Conservation (phyloP, 2,797 vertebrate species). For the Tadarida brasiliensis region DNA sequence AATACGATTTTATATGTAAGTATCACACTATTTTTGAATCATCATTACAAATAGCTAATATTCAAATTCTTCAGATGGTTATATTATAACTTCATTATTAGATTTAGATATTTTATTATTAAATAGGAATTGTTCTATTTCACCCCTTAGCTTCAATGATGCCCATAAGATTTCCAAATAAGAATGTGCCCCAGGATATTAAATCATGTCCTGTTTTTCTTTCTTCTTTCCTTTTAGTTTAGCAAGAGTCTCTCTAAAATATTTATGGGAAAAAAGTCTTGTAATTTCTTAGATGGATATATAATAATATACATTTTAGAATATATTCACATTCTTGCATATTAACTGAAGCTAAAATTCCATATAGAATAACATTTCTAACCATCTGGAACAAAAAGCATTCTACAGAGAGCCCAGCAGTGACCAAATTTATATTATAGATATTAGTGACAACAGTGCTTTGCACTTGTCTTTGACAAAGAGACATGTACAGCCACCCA, state of each 20-base stretch:
- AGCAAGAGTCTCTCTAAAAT: constrained; percentile 32
- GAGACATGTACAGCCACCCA: neutral
- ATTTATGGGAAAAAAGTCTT: neutral
- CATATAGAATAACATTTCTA: neutral
- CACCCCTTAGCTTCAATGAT: neutral
- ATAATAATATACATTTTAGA: neutral
- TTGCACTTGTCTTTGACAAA: neutral
- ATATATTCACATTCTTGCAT: constrained; percentile 7
- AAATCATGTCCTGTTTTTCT: neutral
- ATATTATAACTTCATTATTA: constrained; percentile 31
- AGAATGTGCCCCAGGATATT: neutral
- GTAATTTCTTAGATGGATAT: neutral
- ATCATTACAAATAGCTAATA: neutral
- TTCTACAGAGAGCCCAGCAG: neutral
- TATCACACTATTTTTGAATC: neutral
- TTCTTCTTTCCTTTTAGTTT: neutral
- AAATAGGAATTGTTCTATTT: constrained; percentile 1
- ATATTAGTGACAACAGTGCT: neutral
- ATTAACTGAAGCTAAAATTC: constrained; percentile 48
- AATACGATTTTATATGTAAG: neutral
- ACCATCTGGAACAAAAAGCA: neutral
- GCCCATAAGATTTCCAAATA: constrained; percentile 29
- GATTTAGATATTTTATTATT: constrained; percentile 22
- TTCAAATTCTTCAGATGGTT: constrained; percentile 37
- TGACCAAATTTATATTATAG: neutral